Evolutionary conservation across 2,113 vertebrate species (phyloP).

Genomic region (Hemicordylus capensis): DNA sequence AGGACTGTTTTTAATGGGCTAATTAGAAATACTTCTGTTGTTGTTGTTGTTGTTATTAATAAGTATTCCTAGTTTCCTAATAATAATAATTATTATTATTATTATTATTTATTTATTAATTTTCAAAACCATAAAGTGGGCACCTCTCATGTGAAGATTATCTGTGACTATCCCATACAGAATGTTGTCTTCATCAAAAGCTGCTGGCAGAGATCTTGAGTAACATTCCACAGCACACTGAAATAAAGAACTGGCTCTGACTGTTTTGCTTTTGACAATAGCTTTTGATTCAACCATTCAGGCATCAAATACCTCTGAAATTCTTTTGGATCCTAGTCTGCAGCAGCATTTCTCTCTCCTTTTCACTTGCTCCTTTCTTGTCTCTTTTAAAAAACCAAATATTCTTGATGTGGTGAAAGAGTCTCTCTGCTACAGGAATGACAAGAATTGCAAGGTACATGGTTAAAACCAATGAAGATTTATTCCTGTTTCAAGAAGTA

Average conservation of each 20-base stretch:
- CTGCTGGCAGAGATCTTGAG: slow-evolving; percentile 38
- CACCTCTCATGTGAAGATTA: not conserved
- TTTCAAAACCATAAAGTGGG: not conserved
- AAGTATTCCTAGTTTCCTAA: too few species aligned
- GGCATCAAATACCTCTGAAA: slow-evolving; percentile 55
- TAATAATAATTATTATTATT: too few species aligned
- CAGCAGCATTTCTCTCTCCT: slow-evolving; percentile 48
- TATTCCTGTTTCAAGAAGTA: not conserved
- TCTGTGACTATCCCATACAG: not conserved
- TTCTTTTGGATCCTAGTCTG: slow-evolving; percentile 57
- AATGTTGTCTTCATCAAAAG: not conserved
- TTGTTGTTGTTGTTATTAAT: too few species aligned
- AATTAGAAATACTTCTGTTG: not conserved
- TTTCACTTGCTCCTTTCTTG: slow-evolving; percentile 49
- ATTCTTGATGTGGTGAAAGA: slow-evolving; percentile 38
- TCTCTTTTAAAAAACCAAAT: slow-evolving; percentile 57
- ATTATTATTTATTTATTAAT: not conserved
- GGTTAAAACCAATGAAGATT: too few species aligned
- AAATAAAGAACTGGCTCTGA: slow-evolving; percentile 61
- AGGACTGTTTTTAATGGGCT: not conserved
- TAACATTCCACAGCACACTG: slow-evolving; percentile 43
- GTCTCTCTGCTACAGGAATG: slow-evolving; percentile 15
- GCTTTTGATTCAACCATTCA: slow-evolving; percentile 48
- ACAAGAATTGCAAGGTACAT: slow-evolving; percentile 19
- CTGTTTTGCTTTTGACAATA: slow-evolving; percentile 44